Base-by-base conservation (phyloP, 2,888 invertebrate species). In the Anthophora plumipes region DNA sequence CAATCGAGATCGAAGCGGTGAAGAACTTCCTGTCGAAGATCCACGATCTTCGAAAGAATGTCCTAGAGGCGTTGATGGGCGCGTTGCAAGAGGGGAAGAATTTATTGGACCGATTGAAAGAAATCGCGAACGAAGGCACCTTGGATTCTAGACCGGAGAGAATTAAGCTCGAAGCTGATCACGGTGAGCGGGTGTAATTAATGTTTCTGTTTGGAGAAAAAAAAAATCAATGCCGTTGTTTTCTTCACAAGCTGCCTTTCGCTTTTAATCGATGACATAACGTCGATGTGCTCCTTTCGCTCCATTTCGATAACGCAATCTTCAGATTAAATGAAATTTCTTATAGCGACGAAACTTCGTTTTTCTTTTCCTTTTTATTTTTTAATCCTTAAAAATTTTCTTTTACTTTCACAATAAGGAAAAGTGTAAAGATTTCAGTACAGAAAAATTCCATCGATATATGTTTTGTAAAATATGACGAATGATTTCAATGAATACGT, bases 51-150 rank as follows among this genome's bases (percentile, higher is more conserved):
- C 94, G 96, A 78, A 96, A 96, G 90, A 94, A 95, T 67, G 96
- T 97, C 92, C 94, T 98, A 75, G 97, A 97, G 85, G 94, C 96
- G 8, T 95, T 97, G 3, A 97, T 97, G 95, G 95, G 95, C n/a
- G 96, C 97, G 3, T 94, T 98, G 64, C 97, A 97, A 91, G 95
- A 97, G 85, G 98, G 98, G 64, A 97, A 97, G 91, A 94, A 95
- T 70, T 94, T 98, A 82, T 94, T 98, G 89, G 96, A 96, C 66
- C 95, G 96, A 90, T 94, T 98, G 84, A 96, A 96, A 89, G 96
- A 97, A 92, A 95, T 97, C 86, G 96, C 96, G 74, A 95, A 95
- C 91, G 95, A 96, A 91, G 97, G 96, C 89, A 96, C 96, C 78
- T 94, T 97, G 88, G 97, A 97, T 92, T 96, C 96, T 79, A 94